Base-by-base conservation (phyloP, 1,140 invertebrate species). In the Heterodera carotae region DNA sequence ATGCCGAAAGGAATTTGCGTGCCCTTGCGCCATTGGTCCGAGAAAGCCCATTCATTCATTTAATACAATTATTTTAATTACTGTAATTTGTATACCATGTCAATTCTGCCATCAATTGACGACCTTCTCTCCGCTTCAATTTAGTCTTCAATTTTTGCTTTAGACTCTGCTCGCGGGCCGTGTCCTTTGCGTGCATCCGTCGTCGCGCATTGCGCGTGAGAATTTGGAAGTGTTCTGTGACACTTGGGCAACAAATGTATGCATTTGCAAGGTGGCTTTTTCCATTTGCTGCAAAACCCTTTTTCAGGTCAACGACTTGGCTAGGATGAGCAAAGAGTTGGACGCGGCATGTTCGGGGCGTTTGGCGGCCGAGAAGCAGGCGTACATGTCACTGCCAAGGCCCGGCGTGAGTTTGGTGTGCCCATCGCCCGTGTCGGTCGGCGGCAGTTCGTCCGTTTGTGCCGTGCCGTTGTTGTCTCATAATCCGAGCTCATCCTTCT, bases 171-270 rank as follows among this genome's bases (percentile, higher is more conserved):
- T 94, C 75, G 94, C 97, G 34, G 94, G 95, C 70, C 92, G 95
- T 80, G 96, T 94, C 33, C 89, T 98, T 67, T 94, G 93, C 75
- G 91, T 93, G 85, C 93, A 97, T 90, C 94, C 96, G 0, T 92
- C 91, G 69, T 97, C 94, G 85, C 94, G 96, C 89, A 96, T 97
- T 76, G 94, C 95, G 43, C 92, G 95, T 86, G 96, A 98, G 88
- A 98, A 98, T 90, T 91, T 98, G 22, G 95, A 98, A 90, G 94
- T 97, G 68, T 98, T 98, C 88, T 92, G 94, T 64, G 95, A 98
- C 86, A 95, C 96, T 91, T 98, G 96, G 94, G 85, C 84, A 12
- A 70, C 76, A 6, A 79, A 83, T 73, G 84, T 83, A 33, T n/a
- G n/a, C 33, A 2, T 36, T 12, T 56, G 48, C 4, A 0, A 12